Base-by-base conservation (phyloP, 2,888 invertebrate species). In the Cylindroiulus punctatus region DNA sequence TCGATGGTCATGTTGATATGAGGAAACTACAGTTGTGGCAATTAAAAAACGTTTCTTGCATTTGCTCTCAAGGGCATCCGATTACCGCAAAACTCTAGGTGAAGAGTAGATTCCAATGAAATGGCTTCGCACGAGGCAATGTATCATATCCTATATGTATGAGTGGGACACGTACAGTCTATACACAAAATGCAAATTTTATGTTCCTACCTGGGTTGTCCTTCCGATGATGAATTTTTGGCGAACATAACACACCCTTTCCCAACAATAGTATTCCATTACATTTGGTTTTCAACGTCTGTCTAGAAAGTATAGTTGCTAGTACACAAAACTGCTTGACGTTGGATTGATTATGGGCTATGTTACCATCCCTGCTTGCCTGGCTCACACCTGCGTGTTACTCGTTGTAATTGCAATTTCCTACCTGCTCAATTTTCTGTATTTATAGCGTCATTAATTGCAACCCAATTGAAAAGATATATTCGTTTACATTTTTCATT, bases 271-370 rank as follows among this genome's bases (percentile, higher is more conserved):
- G 76, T 76, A 30, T 5, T 12, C 76, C 26, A 10, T 76, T 30
- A 76, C 76, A 14, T 76, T 30, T 76, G 76, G 76, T 76, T 26
- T 26, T 76, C 76, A 76, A 76, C 76, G 65, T 65, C 65, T 65
- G 65, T 17, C 52, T 65, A 65, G 65, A 65, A 65, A 22, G 76
- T 76, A 30, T 76, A 76, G 76, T 7, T 76, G 22, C 30, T 76
- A 36, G 36, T 4, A 30, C 76, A 76, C 76, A 12, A 14, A 7
- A 76, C 30, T 76, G 76, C 76, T 76, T 76, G 76, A 26, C 76
- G 7, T 76, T 76, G 76, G 76, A 76, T 30, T 76, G 76, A 76
- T 76, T 76, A 76, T 76, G 76, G 76, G 76, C 30, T 76, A 76
- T 76, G 76, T 26, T 76, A 76, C 22, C 8, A 76, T 76, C 30